These are phyloP conservation scores for Zootermopsis nevadensis DNA, from an alignment of 2,888 invertebrate genomes.

Conservation along the genomic window DNA sequence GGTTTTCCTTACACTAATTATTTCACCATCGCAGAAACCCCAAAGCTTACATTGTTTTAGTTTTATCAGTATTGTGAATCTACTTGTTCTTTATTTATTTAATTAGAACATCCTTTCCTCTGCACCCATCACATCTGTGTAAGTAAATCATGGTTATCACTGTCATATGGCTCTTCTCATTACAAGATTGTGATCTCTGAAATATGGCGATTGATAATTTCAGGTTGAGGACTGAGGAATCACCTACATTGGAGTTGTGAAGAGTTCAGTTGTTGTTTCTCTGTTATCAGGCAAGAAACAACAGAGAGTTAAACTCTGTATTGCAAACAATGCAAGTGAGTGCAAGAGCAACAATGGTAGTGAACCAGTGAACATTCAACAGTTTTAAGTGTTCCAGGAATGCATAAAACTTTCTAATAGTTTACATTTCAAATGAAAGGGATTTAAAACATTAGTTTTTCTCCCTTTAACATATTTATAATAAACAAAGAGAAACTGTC, in stretches of 20 bases:
- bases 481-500: slow-evolving; percentile 20
- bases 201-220: neutral
- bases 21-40: no score
- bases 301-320: neutral
- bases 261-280: neutral
- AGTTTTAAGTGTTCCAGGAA: slow-evolving; percentile 31
- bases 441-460: slow-evolving; percentile 21
- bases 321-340: slow-evolving; percentile 28
- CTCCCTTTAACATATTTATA: slow-evolving; percentile 30
- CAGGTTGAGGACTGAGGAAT: slow-evolving; percentile 7
- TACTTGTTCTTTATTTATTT: no score
- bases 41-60: no score
- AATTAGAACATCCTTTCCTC: no score
- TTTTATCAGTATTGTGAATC: no score
- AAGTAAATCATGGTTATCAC: no score
- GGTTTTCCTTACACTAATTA: no score
- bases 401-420: slow-evolving; percentile 16
- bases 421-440: neutral
- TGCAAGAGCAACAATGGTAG: slow-evolving; percentile 16
- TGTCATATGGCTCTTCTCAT: no score
- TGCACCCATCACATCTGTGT: no score
- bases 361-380: slow-evolving; percentile 29
- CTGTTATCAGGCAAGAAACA: neutral
- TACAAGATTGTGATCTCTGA: neutral
- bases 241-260: neutral